phyloP scores from a whole-genome alignment of 2,888 invertebrate genomes.

The Eucera pruinosa region DNA sequence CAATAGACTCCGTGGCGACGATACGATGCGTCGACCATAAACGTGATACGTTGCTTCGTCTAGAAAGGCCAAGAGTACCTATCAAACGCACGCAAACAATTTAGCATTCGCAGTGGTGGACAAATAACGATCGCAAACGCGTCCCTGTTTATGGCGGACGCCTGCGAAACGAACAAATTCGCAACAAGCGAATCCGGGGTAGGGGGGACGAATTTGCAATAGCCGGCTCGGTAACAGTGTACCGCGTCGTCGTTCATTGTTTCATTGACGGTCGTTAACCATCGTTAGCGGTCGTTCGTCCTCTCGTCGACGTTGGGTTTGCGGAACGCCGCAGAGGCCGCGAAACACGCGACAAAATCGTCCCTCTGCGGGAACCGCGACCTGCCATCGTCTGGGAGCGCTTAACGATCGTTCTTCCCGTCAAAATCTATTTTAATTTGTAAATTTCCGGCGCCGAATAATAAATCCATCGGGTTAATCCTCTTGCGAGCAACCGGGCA shows the following conservation, averaged over 20 bases:
- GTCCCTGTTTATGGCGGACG: background rate
- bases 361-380: slow-evolving; percentile 45
- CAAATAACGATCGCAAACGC: slow-evolving; percentile 6
- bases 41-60: background rate
- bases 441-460: background rate
- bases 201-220: slow-evolving; percentile 30
- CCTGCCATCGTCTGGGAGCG: slow-evolving; percentile 11
- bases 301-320: slow-evolving; percentile 70
- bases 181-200: background rate
- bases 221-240: slow-evolving; percentile 24
- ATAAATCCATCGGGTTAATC: too few species aligned
- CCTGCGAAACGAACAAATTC: background rate
- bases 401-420: slow-evolving; percentile 1
- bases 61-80: background rate
- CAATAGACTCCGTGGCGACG: background rate
- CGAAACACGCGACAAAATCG: slow-evolving; percentile 62
- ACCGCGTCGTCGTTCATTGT: slow-evolving; percentile 66
- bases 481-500: too few species aligned
- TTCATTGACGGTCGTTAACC: slow-evolving; percentile 73
- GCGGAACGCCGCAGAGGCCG: slow-evolving; percentile 72
- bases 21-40: background rate
- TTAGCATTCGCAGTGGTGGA: background rate
- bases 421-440: slow-evolving; percentile 30
- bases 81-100: background rate
- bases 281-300: slow-evolving; percentile 73